Percentiles rank a stretch among this genome's conserved stretches.
phyloP scores from a whole-genome alignment of 2,888 invertebrate species.

The Oligia strigilis region DNA sequence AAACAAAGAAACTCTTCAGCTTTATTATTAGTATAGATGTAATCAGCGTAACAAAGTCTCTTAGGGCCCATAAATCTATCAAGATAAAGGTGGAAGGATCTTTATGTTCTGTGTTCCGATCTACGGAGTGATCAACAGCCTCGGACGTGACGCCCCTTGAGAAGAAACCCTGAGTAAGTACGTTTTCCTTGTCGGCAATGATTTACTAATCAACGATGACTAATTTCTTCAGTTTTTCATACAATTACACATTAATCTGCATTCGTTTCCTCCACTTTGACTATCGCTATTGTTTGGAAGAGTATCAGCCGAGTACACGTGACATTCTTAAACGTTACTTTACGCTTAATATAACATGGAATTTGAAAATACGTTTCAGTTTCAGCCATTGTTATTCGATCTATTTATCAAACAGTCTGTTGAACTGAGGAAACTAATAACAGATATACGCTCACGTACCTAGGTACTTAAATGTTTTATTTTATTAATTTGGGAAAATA shows the following conservation, averaged over 20 bases:
- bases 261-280: constrained; percentile 45
- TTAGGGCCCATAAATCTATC: constrained; percentile 1
- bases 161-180: constrained; percentile 71
- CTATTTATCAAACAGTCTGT: constrained; percentile 10
- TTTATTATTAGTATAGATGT: constrained; percentile 6
- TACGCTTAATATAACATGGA: constrained; percentile 27
- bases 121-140: constrained; percentile 67
- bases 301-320: constrained; percentile 48
- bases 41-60: neutral
- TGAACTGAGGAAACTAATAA: constrained; percentile 11
- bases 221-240: constrained; percentile 36
- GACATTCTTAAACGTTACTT: constrained; percentile 33
- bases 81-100: constrained; percentile 26
- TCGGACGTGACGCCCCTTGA: constrained; percentile 84
- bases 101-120: constrained; percentile 12
- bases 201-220: constrained; percentile 52
- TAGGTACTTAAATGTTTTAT: neutral
- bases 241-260: constrained; percentile 35
- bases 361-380: constrained; percentile 16
- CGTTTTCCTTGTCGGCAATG: constrained; percentile 68
- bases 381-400: constrained; percentile 34
- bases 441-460: neutral
- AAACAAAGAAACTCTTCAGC: neutral
- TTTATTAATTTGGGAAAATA: neutral
- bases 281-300: constrained; percentile 54